phyloP scores from a whole-genome alignment of 1,140 invertebrate genomes.

The Platyura marginata region DNA sequence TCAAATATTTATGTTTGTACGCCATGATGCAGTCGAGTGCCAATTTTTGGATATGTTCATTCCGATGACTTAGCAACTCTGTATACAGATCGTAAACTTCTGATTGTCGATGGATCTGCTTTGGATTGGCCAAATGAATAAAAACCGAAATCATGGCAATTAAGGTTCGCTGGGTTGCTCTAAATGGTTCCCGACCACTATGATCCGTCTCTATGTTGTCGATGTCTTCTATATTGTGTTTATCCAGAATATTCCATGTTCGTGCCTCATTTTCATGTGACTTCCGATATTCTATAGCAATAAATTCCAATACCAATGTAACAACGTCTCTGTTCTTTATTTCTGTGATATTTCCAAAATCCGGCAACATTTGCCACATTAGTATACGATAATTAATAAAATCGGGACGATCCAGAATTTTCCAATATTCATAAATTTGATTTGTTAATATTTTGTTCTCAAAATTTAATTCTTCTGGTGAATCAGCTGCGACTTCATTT shows the following conservation, averaged over 20 bases:
- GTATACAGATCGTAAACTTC: slow-evolving; percentile 56
- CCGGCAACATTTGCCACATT: slow-evolving; percentile 58
- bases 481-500: no score
- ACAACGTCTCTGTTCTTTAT: slow-evolving; percentile 59
- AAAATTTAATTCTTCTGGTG: no score
- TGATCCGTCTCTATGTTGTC: not conserved
- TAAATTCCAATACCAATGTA: slow-evolving; percentile 58
- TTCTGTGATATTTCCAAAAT: slow-evolving; percentile 55
- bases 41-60: slow-evolving; percentile 59
- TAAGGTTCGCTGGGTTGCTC: slow-evolving; percentile 20
- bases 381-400: slow-evolving; percentile 55
- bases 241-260: slow-evolving; percentile 6
- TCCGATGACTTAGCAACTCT: slow-evolving; percentile 60
- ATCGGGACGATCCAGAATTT: no score
- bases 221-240: slow-evolving; percentile 2
- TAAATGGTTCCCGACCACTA: slow-evolving; percentile 5
- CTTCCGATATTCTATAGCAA: slow-evolving; percentile 38
- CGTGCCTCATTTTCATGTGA: slow-evolving; percentile 12
- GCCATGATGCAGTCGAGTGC: slow-evolving; percentile 69
- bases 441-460: no score
- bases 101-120: slow-evolving; percentile 51
- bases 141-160: slow-evolving; percentile 42
- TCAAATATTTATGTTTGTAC: slow-evolving; percentile 61
- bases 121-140: slow-evolving; percentile 61
- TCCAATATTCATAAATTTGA: no score